Percentiles rank a stretch among this genome's conserved stretches.
These are phyloP conservation scores for Adrianichthys oophorus DNA, from an alignment of 2,797 vertebrate genomes.

Conservation along the genomic window DNA sequence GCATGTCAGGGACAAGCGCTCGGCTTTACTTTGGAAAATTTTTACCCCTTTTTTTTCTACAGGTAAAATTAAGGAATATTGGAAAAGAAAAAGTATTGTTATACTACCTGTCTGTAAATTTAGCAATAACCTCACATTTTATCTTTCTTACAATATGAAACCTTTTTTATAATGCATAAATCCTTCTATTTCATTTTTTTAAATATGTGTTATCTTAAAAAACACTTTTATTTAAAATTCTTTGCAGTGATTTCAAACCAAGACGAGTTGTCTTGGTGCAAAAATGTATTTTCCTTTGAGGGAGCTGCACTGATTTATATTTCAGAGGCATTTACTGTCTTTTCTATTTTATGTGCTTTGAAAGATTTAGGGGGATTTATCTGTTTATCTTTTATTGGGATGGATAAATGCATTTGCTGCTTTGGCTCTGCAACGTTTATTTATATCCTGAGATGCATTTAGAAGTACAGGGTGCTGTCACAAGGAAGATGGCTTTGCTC, in stretches of 20 bases:
- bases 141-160: neutral
- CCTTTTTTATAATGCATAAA: too few relatives aligned
- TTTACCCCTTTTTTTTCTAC: conserved; percentile 27
- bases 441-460: conserved; percentile 74
- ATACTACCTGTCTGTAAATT: neutral
- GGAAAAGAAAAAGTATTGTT: conserved; percentile 40
- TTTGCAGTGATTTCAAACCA: conserved; percentile 24
- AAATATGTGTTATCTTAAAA: neutral
- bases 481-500: conserved; percentile 58
- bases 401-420: conserved; percentile 75
- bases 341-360: conserved; percentile 56
- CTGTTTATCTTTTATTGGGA: conserved; percentile 33
- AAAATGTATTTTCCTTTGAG: conserved; percentile 46
- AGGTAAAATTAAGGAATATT: conserved; percentile 21
- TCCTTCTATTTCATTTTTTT: too few relatives aligned
- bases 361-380: conserved; percentile 42
- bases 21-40: conserved; percentile 29
- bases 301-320: conserved; percentile 53
- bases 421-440: conserved; percentile 70
- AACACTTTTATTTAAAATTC: conserved; percentile 6
- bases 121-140: neutral
- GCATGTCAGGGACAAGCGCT: conserved; percentile 55
- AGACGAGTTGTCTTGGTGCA: conserved; percentile 36
- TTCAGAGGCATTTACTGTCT: conserved; percentile 65
- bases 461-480: conserved; percentile 68